Conservation (phyloP, 2,113 vertebrate genomes). For the Xenopus laevis region DNA sequence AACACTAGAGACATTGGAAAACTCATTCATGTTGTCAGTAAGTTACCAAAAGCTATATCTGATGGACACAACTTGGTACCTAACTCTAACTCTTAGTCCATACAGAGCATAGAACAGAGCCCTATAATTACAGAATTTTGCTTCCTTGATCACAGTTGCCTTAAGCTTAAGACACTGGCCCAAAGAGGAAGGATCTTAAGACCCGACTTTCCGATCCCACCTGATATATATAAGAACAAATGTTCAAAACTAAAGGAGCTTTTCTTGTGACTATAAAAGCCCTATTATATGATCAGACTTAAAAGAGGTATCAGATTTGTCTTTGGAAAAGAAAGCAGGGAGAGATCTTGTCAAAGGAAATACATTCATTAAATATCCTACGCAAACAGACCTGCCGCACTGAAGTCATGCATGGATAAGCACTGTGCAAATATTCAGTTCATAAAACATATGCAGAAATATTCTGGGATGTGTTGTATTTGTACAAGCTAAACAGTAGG, state of each 20-base stretch:
- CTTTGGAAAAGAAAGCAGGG: slow-evolving; percentile 16
- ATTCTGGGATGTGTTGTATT: slow-evolving; percentile 1
- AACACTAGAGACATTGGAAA: no score
- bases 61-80: no score
- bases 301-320: slow-evolving; percentile 7
- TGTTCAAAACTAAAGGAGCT: background rate
- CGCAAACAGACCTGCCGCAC: slow-evolving; percentile 9
- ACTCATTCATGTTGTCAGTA: no score
- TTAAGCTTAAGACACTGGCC: no score
- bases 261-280: slow-evolving; percentile 1
- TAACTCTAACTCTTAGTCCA: no score
- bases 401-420: slow-evolving; percentile 6
- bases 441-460: background rate
- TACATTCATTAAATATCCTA: slow-evolving; percentile 16
- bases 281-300: slow-evolving; percentile 16
- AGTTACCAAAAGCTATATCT: no score
- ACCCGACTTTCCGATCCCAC: no score
- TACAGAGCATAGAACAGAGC: no score
- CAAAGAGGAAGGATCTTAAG: no score
- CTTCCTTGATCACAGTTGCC: no score
- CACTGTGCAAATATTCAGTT: slow-evolving; percentile 1
- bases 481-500: background rate
- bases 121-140: no score
- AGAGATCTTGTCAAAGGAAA: slow-evolving; percentile 25
- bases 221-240: slow-evolving; percentile 3